These are phyloP conservation scores for Limanda limanda DNA, from an alignment of 2,113 vertebrate species.

Conservation along the genomic window DNA sequence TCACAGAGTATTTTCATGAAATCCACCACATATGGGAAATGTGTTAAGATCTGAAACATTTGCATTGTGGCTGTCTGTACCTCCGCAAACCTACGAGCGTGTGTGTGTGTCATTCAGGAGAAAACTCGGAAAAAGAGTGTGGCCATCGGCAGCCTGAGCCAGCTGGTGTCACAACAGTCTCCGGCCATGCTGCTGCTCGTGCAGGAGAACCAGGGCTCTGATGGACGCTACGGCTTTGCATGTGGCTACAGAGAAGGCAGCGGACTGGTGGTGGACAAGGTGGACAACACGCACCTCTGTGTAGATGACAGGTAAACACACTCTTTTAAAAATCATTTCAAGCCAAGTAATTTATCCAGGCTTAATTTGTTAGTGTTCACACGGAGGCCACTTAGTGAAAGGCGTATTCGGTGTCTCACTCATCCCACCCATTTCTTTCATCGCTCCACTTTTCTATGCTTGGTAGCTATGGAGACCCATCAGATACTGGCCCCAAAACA, in stretches of 20 bases:
- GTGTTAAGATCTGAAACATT: not conserved
- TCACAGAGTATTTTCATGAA: not conserved
- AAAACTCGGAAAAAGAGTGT: constrained; percentile 46
- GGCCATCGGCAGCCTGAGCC: constrained; percentile 68
- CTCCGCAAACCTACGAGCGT: not conserved
- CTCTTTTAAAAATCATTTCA: not conserved
- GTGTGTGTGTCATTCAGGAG: constrained; percentile 61
- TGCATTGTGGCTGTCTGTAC: not conserved
- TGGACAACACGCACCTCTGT: constrained; percentile 65
- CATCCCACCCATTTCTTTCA: constrained; percentile 45
- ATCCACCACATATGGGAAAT: not conserved
- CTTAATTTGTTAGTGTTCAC: constrained; percentile 20
- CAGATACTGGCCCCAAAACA: constrained; percentile 59
- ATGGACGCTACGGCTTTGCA: constrained; percentile 70
- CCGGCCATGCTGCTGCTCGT: constrained; percentile 76
- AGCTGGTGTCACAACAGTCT: constrained; percentile 75
- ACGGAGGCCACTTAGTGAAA: constrained; percentile 33
- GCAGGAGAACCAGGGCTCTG: constrained; percentile 56
- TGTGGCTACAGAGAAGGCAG: constrained; percentile 55
- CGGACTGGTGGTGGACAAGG: constrained; percentile 72
- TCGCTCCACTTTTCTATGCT: constrained; percentile 25
- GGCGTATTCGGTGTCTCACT: constrained; percentile 31
- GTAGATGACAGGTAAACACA: constrained; percentile 77
- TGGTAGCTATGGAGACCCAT: constrained; percentile 65
- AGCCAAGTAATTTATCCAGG: not conserved